Conservation (phyloP, 2,113 vertebrate genomes). For the Sylvia atricapilla region DNA sequence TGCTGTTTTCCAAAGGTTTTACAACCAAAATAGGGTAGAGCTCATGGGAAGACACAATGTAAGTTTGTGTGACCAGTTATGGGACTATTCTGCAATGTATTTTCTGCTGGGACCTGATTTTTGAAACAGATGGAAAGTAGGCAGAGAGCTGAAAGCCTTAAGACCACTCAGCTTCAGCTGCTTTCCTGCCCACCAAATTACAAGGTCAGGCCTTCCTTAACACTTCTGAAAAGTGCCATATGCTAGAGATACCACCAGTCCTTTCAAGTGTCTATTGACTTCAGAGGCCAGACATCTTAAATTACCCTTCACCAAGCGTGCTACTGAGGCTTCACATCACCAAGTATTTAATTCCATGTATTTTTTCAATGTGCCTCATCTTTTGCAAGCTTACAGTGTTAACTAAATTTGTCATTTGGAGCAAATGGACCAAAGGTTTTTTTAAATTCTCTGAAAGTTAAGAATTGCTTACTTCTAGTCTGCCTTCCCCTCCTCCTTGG, state of each 20-base stretch:
- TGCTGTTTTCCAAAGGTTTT: not conserved
- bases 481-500: not conserved
- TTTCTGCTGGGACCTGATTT: not conserved
- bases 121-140: constrained; percentile 36
- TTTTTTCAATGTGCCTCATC: not conserved
- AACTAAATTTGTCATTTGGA: not conserved
- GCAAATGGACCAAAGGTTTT: not conserved
- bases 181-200: constrained; percentile 12
- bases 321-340: not conserved
- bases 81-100: not conserved
- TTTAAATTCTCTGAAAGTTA: not conserved
- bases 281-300: not conserved
- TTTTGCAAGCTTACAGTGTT: not conserved
- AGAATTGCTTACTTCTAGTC: not conserved
- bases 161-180: constrained; percentile 30
- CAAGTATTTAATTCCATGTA: not conserved
- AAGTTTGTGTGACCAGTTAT: not conserved
- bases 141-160: constrained; percentile 25
- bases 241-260: not conserved
- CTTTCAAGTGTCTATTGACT: not conserved
- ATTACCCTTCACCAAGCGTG: not conserved
- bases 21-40: not conserved
- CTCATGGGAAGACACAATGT: not conserved
- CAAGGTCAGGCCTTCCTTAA: constrained; percentile 14
- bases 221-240: constrained; percentile 6